Evolutionary conservation across 2,888 invertebrate genomes (phyloP), one percentile per base, ranked within the genome.

Genomic region (Calephelis perditalis): DNA sequence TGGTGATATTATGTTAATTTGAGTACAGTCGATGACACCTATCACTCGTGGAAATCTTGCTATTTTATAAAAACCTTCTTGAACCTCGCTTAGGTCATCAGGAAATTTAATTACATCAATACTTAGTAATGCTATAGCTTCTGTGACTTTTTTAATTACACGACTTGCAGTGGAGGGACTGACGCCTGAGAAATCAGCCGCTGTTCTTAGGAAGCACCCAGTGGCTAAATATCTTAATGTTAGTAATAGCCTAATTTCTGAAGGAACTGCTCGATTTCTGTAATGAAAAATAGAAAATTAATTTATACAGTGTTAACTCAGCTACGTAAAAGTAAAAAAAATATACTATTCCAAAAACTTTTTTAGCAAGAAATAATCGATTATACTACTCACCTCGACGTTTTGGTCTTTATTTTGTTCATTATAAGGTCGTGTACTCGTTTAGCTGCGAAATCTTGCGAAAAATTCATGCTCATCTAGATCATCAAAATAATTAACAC

Each of bases 171-270:
- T 61, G 10, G 59, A 58, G 54, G 57, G 54, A 55, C 60, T 63
- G 44, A 63, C 56, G 52, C 61, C 61, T 52, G 58, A 58, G 54
- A 63, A 63, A 56, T 60, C 58, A n/a, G 49, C 62, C 35, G 58
- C 60, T 56, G 57, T 60, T 60, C 12, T 52, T 40, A 52, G 52
- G 40, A 6, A 57, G 10, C 35, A 44, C 56, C 49, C 44, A 26
- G 57, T 62, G 45, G 62, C 59, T 36, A 62, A 36, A 62, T 62
- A 62, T 43, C 59, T 54, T 37, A 62, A 52, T 37, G 62, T 62
- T 57, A 60, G 52, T 54, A 62, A 11, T 54, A 59, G 57, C 43
- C 40, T 26, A 3, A 26, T 57, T 12, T 44, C 44, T 44, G 44
- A 12, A 26, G 7, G 54, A 59, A 60, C 45, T 57, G 57, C 57